phyloP scores from a whole-genome alignment of 1,140 invertebrate genomes.

The Atta texana region DNA sequence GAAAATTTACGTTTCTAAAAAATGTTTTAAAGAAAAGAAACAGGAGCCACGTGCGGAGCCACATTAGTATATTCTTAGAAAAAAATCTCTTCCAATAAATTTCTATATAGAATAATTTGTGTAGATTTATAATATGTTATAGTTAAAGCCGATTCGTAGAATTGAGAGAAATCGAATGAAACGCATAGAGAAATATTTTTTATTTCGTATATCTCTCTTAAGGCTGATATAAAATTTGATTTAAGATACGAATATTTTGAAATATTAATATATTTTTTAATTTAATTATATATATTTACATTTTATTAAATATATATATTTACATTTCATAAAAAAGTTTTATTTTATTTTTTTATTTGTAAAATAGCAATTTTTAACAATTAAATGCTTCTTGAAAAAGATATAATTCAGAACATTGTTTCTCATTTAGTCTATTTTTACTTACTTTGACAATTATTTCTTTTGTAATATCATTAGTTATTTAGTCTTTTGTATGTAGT shows the following conservation, averaged over 20 bases:
- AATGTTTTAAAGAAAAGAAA: not conserved
- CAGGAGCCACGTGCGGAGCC: not conserved
- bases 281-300: not conserved
- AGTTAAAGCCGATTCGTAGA: not conserved
- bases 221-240: not conserved
- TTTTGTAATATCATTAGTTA: not conserved
- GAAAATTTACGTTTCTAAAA: not conserved
- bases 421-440: constrained; percentile 1
- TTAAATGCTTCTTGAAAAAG: not conserved
- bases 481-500: not conserved
- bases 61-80: not conserved
- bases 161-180: constrained; percentile 5
- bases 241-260: not conserved
- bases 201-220: not conserved
- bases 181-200: not conserved
- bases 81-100: not conserved
- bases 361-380: not conserved
- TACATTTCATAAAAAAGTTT: not conserved
- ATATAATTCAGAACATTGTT: not conserved
- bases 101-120: not conserved
- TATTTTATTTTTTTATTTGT: not conserved
- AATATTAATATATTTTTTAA: constrained; percentile 8
- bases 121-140: not conserved
- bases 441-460: not conserved
- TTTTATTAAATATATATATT: not conserved